A percentile compares a stretch with the other conserved stretches of the same genome.
phyloP scores from a whole-genome alignment of 1,140 invertebrate genomes.

The Chionoecetes opilio region DNA sequence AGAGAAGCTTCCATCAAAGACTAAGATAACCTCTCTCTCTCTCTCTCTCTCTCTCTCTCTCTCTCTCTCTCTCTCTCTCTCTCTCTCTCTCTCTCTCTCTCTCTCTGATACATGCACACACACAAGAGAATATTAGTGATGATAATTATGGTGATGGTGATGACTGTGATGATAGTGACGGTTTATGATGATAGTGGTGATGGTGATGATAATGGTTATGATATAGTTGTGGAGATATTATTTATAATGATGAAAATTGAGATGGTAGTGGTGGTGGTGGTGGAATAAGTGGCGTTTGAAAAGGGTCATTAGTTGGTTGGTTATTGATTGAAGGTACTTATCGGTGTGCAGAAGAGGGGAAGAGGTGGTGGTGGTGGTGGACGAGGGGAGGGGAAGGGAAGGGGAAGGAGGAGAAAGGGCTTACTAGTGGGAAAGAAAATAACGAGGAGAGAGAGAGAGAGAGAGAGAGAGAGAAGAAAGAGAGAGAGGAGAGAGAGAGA shows the following conservation, averaged over 20 bases:
- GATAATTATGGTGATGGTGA: not conserved
- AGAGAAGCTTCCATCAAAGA: not conserved
- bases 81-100: not conserved
- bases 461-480: not conserved
- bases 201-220: not conserved
- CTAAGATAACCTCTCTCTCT: not conserved
- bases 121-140: not conserved
- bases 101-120: not conserved
- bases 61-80: slow-evolving; percentile 8
- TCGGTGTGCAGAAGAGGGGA: not conserved
- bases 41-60: not conserved
- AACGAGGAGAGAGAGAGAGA: not conserved
- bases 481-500: not conserved
- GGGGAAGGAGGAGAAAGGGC: not conserved
- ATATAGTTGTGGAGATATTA: not conserved
- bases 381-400: not conserved
- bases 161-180: not conserved
- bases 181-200: not conserved
- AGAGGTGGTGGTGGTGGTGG: not conserved
- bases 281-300: not conserved
- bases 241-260: not conserved
- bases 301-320: not conserved
- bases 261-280: not conserved
- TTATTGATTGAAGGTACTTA: not conserved
- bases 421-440: not conserved